Base-by-base conservation (phyloP, 2,113 vertebrate species). In the Chiloscyllium plagiosum region DNA sequence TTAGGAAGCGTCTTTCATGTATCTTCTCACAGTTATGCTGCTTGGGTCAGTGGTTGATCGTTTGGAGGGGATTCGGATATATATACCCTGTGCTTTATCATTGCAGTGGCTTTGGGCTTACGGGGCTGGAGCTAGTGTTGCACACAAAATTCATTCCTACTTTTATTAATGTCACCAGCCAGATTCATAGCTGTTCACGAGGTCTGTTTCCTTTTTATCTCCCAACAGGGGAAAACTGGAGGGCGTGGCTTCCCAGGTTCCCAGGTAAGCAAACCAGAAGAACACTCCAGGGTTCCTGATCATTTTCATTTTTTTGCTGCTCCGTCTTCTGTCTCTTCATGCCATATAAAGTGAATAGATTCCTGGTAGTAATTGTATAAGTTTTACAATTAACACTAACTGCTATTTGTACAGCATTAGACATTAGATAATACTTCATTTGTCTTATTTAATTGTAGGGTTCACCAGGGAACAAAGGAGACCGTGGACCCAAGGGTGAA, bases 401-500 rank as follows among this genome's bases (percentile, higher is more conserved):
- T 26, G 33, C 4, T 95, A 90, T 76, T 76, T 33, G 24, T 3
- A 76, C 47, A 24, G 15, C 37, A 24, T 50, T 70, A 42, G 24
- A 10, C 66, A 6, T 47, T 47, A 26, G 37, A 47, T 61, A 26
- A 70, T 70, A 72, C 8, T 61, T 95, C 65, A 20, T 96, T 65
- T 96, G 96, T 33, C 15, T 47, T 42, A 83, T 83, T 96, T 4
- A 96, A 70, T 97, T 96, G 76, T 96, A 99, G 99, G 99, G 99
- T 96, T 97, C 97, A 89, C 94, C 97, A 95, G 99, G 99, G 89
- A 98, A 97, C 96, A 96, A 97, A 72, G 99, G 99, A 96, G 99
- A 99, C 96, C 97, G 99, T 98, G 99, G 99, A 66, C 98, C 99
- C 96, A 99, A 99, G 98, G 99, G 99, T 98, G 99, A 99, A 96